Evolutionary conservation across 2,113 vertebrate genomes (phyloP), one percentile per base, ranked within the genome.

Genomic region (Lepus europaeus): DNA sequence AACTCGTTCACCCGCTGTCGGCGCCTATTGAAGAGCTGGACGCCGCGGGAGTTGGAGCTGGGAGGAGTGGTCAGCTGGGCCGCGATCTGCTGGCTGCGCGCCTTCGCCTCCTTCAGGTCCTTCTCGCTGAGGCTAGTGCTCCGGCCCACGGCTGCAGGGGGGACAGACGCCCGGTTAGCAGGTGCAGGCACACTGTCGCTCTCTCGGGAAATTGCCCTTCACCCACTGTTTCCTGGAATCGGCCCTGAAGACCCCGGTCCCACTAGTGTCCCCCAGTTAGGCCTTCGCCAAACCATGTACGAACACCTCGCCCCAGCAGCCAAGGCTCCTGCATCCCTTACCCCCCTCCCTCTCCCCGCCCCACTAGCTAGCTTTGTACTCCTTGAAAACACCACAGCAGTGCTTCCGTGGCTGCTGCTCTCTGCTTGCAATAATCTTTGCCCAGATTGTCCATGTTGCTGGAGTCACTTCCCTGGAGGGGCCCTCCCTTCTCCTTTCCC

Each of bases 1-100:
- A 99, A 99, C 82, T 99, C 98, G 6, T 99, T 99, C 2, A 99
- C 98, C 10, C 99, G 98, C 96, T 99, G 99, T 97, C 98, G 98
- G 94, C 99, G 99, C 29, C 99, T 98, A 97, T 99, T 98, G 98
- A 99, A 99, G 90, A 99, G 99, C 97, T 99, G 99, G 33, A 99
- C 99, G 0, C 99, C 99, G 73, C 99, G 99, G 90, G 99, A 99
- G 97, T 98, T 99, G 97, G 99, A 98, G 96, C 98, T 97, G 16
- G 99, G 99, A 0, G 99, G 99, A 53, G 99, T 97, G 76, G 98
- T 99, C 96, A 99, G 98, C 98, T 99, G 99, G 17, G 99, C 98
- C 2, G 99, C 99, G 0, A 99, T 99, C 98, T 99, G 98, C 95
- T 98, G 99, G 97, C 99, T 99, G 92, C 98, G 98, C 0, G 98